A percentile compares a stretch with the other conserved stretches of the same genome.
Evolutionary conservation across 2,113 vertebrate species (phyloP).

Genomic region (Gracilinanus agilis): DNA sequence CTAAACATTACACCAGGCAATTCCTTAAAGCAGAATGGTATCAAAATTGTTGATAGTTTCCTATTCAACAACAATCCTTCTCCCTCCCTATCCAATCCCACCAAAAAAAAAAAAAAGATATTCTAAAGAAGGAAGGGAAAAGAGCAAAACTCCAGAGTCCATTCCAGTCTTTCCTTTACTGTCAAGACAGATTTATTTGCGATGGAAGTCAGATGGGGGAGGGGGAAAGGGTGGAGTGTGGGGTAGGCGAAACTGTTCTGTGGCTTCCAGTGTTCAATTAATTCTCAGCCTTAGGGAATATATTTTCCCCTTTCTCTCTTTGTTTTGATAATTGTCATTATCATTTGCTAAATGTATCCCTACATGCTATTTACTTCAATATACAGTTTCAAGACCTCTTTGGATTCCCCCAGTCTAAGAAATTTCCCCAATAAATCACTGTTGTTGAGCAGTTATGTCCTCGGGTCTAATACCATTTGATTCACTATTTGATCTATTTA

Average conservation of each 20-base stretch:
- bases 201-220: background rate
- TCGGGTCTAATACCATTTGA: conserved; percentile 9
- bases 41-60: conserved; percentile 11
- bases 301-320: conserved; percentile 35
- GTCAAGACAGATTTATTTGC: conserved; percentile 6
- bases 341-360: conserved; percentile 33
- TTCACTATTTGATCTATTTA: conserved; percentile 28
- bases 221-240: conserved; percentile 26
- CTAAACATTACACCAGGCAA: conserved; percentile 48
- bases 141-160: background rate
- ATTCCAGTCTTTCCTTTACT: conserved; percentile 28
- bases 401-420: background rate
- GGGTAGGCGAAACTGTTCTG: conserved; percentile 21
- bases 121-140: conserved; percentile 43
- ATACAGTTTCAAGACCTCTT: conserved; percentile 41
- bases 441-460: conserved; percentile 36
- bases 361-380: conserved; percentile 55
- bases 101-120: conserved; percentile 16
- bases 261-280: conserved; percentile 66
- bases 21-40: conserved; percentile 54
- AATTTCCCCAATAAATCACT: conserved; percentile 27
- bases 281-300: conserved; percentile 52
- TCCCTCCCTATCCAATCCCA: background rate
- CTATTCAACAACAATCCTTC: background rate
- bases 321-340: conserved; percentile 64